Percentiles rank a stretch among this genome's conserved stretches.
These are phyloP conservation scores for Limulus polyphemus DNA, from an alignment of 2,888 invertebrate genomes.

Conservation along the genomic window DNA sequence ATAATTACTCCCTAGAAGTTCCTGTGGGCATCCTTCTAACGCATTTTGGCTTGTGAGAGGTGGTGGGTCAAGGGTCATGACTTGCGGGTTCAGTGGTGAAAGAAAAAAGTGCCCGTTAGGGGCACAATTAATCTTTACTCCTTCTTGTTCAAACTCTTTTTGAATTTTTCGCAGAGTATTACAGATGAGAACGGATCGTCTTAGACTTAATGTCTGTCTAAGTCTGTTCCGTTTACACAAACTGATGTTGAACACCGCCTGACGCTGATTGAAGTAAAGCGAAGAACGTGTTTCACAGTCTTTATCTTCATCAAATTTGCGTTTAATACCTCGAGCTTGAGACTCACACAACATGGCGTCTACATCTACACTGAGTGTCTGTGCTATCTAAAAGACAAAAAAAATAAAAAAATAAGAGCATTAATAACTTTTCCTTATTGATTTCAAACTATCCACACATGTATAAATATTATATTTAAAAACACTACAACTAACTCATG, in stretches of 20 bases:
- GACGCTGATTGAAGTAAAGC: slow-evolving; percentile 43
- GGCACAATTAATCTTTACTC: slow-evolving; percentile 34
- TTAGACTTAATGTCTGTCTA: slow-evolving; percentile 64
- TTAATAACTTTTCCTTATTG: too few species aligned
- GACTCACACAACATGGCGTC: background rate
- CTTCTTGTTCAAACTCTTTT: slow-evolving; percentile 55
- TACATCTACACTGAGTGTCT: background rate
- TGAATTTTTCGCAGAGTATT: slow-evolving; percentile 80
- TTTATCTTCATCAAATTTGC: background rate
- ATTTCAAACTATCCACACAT: too few species aligned
- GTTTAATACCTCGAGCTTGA: background rate
- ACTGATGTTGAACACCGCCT: slow-evolving; percentile 79
- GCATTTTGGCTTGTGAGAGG: too few species aligned
- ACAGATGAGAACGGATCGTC: slow-evolving; percentile 82
- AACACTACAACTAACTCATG: too few species aligned
- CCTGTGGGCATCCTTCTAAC: too few species aligned
- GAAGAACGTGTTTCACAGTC: background rate
- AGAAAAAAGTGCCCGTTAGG: too few species aligned
- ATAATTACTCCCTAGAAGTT: background rate
- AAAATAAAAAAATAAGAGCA: too few species aligned
- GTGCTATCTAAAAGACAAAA: too few species aligned
- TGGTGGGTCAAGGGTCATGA: too few species aligned
- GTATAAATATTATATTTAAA: too few species aligned
- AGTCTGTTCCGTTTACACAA: slow-evolving; percentile 76
- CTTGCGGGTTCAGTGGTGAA: too few species aligned